Evolutionary conservation across 2,888 invertebrate species (phyloP).

Genomic region (Antheraea yamamai): DNA sequence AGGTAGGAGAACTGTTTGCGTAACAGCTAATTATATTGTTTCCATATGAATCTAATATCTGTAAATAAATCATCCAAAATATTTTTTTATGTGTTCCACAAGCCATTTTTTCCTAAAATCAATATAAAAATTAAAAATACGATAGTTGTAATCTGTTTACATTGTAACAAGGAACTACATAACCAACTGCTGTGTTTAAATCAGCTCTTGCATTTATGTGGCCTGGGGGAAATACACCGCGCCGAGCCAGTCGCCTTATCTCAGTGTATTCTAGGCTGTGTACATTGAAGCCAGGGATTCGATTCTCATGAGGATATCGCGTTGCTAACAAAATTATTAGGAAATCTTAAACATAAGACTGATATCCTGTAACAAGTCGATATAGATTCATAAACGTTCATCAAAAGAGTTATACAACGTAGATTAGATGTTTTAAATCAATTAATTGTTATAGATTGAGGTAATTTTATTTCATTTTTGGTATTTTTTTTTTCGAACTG

Average conservation of each 20-base stretch:
- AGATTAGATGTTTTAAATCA: no score
- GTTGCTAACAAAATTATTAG: background rate
- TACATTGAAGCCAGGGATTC: constrained; percentile 16
- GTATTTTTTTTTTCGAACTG: no score
- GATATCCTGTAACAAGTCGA: background rate
- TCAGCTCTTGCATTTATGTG: constrained; percentile 30
- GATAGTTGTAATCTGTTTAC: background rate
- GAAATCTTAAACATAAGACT: no score
- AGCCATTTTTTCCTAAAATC: no score
- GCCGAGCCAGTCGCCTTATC: constrained; percentile 13
- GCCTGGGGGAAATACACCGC: constrained; percentile 33
- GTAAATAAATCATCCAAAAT: no score
- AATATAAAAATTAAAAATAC: no score
- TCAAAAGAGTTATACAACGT: no score
- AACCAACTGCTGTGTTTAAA: constrained; percentile 15
- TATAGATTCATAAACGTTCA: background rate
- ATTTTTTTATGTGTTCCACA: no score
- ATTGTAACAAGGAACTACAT: constrained; percentile 13
- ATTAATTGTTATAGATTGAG: no score
- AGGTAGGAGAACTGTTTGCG: background rate
- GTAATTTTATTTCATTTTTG: no score
- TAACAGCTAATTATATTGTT: background rate
- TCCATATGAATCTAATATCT: no score
- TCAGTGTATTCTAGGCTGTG: constrained; percentile 15
- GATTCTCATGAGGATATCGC: background rate